These are phyloP conservation scores for Ooceraea biroi DNA, from an alignment of 1,140 invertebrate species.

Conservation along the genomic window DNA sequence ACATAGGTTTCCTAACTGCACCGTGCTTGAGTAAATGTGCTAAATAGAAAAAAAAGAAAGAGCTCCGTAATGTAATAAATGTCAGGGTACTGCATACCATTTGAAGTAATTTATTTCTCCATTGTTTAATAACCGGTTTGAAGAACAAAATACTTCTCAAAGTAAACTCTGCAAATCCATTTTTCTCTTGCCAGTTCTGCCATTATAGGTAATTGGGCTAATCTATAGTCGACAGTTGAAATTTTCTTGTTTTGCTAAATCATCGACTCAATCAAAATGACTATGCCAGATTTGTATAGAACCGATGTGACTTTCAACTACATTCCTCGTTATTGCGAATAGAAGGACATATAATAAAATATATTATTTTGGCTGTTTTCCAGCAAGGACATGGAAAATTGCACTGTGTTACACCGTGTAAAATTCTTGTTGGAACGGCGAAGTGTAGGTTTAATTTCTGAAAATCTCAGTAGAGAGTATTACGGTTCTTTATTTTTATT, in stretches of 20 bases:
- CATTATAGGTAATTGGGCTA: constrained; percentile 70
- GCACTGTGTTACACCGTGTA: no score
- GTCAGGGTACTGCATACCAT: constrained; percentile 53
- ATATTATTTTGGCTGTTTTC: no score
- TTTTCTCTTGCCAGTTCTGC: constrained; percentile 71
- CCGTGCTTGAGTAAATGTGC: no score
- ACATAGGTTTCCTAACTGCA: no score
- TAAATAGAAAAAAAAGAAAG: not conserved
- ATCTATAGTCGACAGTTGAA: constrained; percentile 41
- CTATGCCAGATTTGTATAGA: constrained; percentile 71
- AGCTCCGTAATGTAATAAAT: constrained; percentile 52
- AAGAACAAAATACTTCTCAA: constrained; percentile 55
- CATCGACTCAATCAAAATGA: no score
- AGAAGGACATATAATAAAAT: constrained; percentile 67
- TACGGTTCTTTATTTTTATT: no score
- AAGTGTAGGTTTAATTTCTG: no score
- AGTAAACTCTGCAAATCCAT: constrained; percentile 53
- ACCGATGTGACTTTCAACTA: constrained; percentile 66
- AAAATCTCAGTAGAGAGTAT: no score
- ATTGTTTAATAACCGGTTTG: constrained; percentile 17
- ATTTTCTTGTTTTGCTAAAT: no score
- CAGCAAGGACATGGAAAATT: no score
- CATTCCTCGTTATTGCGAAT: constrained; percentile 72
- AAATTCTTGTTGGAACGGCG: no score
- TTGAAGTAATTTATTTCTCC: constrained; percentile 44